Evolutionary conservation across 2,888 invertebrate species (phyloP), one percentile per base, ranked within the genome.

Genomic region (Ephialtes manifestator): DNA sequence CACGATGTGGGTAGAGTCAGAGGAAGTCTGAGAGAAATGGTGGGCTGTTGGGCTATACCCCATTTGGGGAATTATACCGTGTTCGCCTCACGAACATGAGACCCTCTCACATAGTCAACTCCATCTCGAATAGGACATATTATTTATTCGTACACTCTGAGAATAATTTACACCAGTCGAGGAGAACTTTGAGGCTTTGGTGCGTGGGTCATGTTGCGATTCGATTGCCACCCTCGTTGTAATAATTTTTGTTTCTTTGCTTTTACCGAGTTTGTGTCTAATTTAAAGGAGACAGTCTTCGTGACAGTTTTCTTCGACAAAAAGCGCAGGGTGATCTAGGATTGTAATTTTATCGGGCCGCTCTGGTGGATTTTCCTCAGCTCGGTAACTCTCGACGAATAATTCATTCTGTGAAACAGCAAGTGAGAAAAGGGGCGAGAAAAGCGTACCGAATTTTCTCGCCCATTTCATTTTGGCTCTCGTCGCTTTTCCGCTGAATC

Each of bases 101-200:
- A 77, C 68, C 4, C 58, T 63, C 65, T 1, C 71, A 10, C 39
- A 39, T 10, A 39, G 8, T 43, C 63, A 60, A 51, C 53, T 18
- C 58, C 65, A 51, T 67, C 78, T 67, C 67, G 72, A 83, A 72
- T 60, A 72, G 67, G 67, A 68, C 72, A 68, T 78, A 83, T 83
- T 78, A 83, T 78, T 83, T 72, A 83, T 83, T 79, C 68, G 72
- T 67, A 65, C 74, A 79, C 68, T 39, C 58, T 39, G 46, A 55
- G 74, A 83, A 83, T 83, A 74, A 83, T 83, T 78, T 83, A 83
- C 68, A 68, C 78, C 77, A 43, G 63, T 72, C 71, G 51, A 65
- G 48, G 43, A 48, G 39, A 43, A 48, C 35, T 18, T n/a, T 35
- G 72, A 31, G 20, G 35, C 0, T 60, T 31, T 13, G 7, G 31